Evolutionary conservation across 37 sponge, comb jelly and placozoan genomes (phyloP).

Genomic region (Axinella damicornis): DNA sequence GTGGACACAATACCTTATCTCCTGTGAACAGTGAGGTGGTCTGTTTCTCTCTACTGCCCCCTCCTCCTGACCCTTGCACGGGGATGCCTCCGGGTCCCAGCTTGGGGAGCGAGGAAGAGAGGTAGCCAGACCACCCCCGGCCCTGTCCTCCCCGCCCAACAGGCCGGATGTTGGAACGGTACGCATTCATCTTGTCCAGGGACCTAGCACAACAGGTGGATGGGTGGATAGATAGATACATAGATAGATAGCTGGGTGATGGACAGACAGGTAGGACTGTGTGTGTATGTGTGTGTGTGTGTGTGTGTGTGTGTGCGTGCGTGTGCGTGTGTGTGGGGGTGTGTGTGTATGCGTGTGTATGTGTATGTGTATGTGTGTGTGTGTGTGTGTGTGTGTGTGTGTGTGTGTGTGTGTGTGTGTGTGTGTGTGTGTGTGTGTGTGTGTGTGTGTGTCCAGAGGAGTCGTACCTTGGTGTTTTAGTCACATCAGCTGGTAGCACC

Average conservation of each 20-base stretch:
- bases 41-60: not conserved
- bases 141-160: not conserved
- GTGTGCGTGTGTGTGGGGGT: not conserved
- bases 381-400: not conserved
- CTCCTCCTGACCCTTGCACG: not conserved
- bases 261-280: not conserved
- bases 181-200: constrained; percentile 42
- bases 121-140: constrained; percentile 27
- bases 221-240: not conserved
- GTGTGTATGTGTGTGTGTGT: too few species aligned
- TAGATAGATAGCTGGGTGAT: not conserved
- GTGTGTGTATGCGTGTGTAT: too few species aligned
- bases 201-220: constrained; percentile 5
- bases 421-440: too few species aligned
- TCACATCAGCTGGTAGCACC: not conserved
- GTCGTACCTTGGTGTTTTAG: constrained; percentile 43
- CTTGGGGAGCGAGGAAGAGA: constrained; percentile 46
- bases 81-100: not conserved
- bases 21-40: not conserved
- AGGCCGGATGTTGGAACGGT: constrained; percentile 21
- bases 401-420: not conserved
- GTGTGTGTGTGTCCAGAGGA: too few species aligned
- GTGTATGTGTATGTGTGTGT: not conserved
- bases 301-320: too few species aligned
- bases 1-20: too few species aligned